Percentiles rank a stretch among this genome's conserved stretches.
Evolutionary conservation across 1,140 invertebrate genomes (phyloP).

Genomic region (Drosophila serrata): DNA sequence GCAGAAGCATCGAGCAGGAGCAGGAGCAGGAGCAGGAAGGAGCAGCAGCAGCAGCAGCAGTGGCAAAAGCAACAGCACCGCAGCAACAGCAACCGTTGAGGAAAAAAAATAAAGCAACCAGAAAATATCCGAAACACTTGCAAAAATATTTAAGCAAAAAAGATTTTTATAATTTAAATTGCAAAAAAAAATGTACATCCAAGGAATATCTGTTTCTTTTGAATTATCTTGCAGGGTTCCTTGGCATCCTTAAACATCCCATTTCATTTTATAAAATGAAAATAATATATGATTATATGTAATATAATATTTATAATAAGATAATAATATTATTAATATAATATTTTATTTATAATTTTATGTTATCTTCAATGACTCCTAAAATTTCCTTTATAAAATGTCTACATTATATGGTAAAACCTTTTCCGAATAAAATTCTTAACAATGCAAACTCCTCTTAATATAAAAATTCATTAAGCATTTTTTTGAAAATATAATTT

Average conservation of each 20-base stretch:
- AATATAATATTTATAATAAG: too few relatives aligned
- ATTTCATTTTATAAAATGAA: background rate
- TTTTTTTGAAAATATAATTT: background rate
- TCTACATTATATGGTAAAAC: background rate
- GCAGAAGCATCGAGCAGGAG: constrained; percentile 23
- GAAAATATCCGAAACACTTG: constrained; percentile 49
- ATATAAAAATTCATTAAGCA: background rate
- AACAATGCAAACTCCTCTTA: background rate
- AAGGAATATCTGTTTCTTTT: background rate
- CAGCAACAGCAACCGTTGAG: constrained; percentile 19
- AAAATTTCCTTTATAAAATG: background rate
- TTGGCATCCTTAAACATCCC: background rate
- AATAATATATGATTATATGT: too few relatives aligned
- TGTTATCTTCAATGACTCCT: too few relatives aligned
- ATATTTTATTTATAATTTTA: too few relatives aligned
- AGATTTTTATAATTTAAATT: background rate
- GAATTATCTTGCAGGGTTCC: background rate
- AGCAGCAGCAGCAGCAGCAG: constrained; percentile 6
- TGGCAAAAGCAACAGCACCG: constrained; percentile 33
- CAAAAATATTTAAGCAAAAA: background rate
- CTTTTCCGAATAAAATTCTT: background rate
- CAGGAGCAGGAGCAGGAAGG: constrained; percentile 21
- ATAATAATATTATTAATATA: too few relatives aligned
- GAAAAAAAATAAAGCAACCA: constrained; percentile 60
- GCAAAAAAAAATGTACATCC: background rate